A percentile compares a stretch with the other conserved stretches of the same genome.
These are phyloP conservation scores for Microctonus hyperodae DNA, from an alignment of 2,888 invertebrate species.

Conservation along the genomic window DNA sequence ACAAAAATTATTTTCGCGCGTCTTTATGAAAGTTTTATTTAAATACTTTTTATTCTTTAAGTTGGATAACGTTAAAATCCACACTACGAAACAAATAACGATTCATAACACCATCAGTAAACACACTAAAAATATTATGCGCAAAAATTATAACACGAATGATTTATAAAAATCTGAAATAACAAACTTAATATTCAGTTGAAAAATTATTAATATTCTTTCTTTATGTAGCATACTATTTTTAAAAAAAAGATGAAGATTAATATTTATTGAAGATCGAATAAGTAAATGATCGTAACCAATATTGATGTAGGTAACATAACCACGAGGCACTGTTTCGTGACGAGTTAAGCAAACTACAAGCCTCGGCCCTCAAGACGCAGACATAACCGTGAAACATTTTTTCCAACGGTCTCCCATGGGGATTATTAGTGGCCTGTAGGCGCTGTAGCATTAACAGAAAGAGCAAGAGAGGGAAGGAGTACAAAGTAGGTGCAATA, in stretches of 20 bases:
- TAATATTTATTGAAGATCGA: too few relatives aligned
- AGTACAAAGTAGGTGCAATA: neutral
- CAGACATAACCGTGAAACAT: neutral
- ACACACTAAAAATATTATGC: constrained; percentile 6
- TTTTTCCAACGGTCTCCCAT: constrained; percentile 1
- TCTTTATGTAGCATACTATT: too few relatives aligned
- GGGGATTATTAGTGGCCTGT: too few relatives aligned
- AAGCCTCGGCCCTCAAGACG: neutral
- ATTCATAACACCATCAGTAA: neutral
- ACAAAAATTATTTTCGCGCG: constrained; percentile 31
- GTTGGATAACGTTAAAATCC: neutral
- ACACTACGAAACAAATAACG: neutral
- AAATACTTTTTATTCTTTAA: constrained; percentile 28
- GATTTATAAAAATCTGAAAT: neutral
- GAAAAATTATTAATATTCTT: too few relatives aligned
- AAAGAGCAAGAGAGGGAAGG: neutral
- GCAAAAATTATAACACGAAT: neutral
- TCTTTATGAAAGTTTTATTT: constrained; percentile 1
- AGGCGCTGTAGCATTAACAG: neutral
- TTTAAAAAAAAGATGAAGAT: too few relatives aligned
- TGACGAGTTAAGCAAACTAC: neutral
- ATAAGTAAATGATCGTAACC: neutral
- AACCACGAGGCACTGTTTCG: neutral
- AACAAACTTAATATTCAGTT: neutral
- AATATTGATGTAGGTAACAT: neutral